A percentile compares a stretch with the other conserved stretches of the same genome.
Evolutionary conservation across 2,113 vertebrate species (phyloP).

Genomic region (Ptilorrhoa leucosticta): DNA sequence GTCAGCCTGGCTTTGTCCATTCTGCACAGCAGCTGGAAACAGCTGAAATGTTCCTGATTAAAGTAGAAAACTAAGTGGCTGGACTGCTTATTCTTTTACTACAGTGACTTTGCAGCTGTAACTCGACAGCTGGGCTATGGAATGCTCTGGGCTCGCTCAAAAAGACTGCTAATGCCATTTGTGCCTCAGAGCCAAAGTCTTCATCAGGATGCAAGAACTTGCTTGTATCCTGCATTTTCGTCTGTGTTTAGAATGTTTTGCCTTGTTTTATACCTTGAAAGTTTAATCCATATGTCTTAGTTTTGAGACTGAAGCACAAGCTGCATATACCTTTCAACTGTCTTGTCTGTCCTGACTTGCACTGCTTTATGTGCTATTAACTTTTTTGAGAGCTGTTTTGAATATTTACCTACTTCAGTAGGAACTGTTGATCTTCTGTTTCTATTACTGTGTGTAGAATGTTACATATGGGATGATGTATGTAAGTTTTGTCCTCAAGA

Average conservation of each 20-base stretch:
- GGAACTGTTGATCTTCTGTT: background rate
- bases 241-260: background rate
- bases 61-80: background rate
- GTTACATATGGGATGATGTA: background rate
- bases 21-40: background rate
- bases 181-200: background rate
- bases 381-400: background rate
- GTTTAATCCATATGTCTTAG: background rate
- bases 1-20: background rate
- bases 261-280: background rate
- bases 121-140: background rate
- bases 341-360: background rate
- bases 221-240: background rate
- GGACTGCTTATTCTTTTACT: background rate
- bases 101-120: background rate
- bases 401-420: background rate
- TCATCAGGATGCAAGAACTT: background rate
- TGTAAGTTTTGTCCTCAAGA: background rate
- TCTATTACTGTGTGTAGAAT: background rate
- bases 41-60: background rate
- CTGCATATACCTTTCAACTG: background rate
- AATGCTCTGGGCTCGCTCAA: accelerated
- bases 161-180: background rate
- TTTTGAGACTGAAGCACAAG: background rate
- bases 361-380: background rate